Conservation (phyloP, 1,140 invertebrate species). For the Triops cancriformis region DNA sequence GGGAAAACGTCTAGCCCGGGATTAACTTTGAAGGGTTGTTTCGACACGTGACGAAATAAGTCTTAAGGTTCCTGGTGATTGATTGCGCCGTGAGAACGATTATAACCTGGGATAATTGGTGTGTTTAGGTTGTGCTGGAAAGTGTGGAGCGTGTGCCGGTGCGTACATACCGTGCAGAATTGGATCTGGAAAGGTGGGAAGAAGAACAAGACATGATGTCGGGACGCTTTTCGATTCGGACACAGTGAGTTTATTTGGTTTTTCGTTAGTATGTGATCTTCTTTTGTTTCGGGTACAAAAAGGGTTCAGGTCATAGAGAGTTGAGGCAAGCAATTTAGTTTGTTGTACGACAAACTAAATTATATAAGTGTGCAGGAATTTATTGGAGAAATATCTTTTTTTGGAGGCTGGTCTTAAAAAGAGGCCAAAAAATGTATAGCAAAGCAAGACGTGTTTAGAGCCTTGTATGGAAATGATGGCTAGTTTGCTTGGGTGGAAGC, state of each 20-base stretch:
- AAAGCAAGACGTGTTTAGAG: background rate
- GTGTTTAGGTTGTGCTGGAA: background rate
- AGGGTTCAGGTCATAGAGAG: no score
- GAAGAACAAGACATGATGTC: conserved; percentile 10
- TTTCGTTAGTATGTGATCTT: no score
- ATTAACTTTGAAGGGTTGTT: background rate
- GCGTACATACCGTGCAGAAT: conserved; percentile 4
- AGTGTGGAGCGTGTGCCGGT: conserved; percentile 1
- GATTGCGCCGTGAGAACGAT: background rate
- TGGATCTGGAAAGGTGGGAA: background rate
- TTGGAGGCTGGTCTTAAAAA: background rate
- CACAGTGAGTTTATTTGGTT: background rate
- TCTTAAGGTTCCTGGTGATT: background rate
- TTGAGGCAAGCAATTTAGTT: no score
- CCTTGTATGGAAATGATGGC: background rate
- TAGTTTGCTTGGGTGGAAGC: background rate
- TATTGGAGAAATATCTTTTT: background rate
- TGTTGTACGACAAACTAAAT: no score
- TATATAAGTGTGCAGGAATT: background rate
- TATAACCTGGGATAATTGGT: background rate
- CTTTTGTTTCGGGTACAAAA: no score
- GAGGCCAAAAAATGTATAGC: background rate
- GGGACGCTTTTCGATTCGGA: background rate
- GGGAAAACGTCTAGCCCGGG: background rate
- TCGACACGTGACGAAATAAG: background rate